phyloP scores from a whole-genome alignment of 2,113 vertebrate species.

The Spea bombifrons region DNA sequence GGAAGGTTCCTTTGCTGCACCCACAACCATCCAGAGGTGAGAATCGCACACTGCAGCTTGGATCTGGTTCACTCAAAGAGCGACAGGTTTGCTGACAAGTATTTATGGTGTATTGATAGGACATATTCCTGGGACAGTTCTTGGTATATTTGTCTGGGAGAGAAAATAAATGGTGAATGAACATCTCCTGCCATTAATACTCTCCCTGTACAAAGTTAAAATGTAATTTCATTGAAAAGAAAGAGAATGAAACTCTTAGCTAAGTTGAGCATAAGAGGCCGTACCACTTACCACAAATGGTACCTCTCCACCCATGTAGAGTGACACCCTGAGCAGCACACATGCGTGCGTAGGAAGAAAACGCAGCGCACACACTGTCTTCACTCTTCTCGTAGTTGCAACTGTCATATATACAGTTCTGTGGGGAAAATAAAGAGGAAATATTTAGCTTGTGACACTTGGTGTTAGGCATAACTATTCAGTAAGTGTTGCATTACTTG shows the following conservation, averaged over 20 bases:
- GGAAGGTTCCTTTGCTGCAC: slow-evolving; percentile 73
- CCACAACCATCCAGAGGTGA: slow-evolving; percentile 81
- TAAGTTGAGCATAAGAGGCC: background rate
- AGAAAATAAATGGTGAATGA: background rate
- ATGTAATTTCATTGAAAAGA: too few species aligned
- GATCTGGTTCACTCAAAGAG: slow-evolving; percentile 71
- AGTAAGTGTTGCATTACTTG: too few species aligned
- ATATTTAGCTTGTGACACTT: too few species aligned
- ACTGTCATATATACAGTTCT: slow-evolving; percentile 74
- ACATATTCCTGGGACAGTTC: slow-evolving; percentile 64
- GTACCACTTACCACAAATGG: slow-evolving; percentile 65
- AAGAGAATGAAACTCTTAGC: background rate
- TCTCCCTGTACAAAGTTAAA: too few species aligned
- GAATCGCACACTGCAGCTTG: slow-evolving; percentile 68
- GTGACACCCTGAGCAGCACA: slow-evolving; percentile 65
- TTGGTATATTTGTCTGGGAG: slow-evolving; percentile 64
- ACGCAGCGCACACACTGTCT: slow-evolving; percentile 68
- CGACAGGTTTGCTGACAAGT: slow-evolving; percentile 78
- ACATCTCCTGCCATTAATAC: too few species aligned
- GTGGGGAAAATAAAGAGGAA: slow-evolving; percentile 4
- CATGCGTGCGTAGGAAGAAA: slow-evolving; percentile 69
- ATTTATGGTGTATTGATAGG: slow-evolving; percentile 64
- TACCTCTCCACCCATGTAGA: slow-evolving; percentile 62
- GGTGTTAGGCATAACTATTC: too few species aligned
- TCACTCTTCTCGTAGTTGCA: slow-evolving; percentile 70